Conservation (phyloP, 2,113 vertebrate genomes). For the Sialia sialis region DNA sequence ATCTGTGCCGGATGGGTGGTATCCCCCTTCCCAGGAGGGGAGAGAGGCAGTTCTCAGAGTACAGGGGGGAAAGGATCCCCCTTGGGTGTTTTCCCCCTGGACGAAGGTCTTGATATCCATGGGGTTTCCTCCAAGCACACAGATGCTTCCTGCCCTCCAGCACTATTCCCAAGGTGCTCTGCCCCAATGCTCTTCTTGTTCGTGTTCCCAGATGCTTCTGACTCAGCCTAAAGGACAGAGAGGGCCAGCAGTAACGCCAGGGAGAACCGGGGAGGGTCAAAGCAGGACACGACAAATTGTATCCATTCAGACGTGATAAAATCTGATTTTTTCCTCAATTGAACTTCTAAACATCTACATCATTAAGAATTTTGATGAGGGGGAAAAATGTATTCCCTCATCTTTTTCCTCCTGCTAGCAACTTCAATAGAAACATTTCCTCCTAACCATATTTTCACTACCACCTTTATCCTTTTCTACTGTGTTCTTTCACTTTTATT, state of each 20-base stretch:
- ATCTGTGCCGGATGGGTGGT: background rate
- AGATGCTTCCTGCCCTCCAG: background rate
- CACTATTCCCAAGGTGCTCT: background rate
- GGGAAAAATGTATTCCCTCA: background rate
- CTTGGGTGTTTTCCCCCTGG: background rate
- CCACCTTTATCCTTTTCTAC: background rate
- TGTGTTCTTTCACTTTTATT: background rate
- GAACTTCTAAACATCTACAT: background rate
- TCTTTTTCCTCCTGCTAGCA: background rate
- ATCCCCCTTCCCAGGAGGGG: rapidly evolving
- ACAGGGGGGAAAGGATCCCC: background rate
- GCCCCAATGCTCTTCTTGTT: background rate
- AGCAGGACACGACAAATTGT: background rate
- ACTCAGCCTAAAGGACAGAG: background rate
- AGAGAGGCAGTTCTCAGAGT: background rate
- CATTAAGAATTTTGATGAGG: background rate
- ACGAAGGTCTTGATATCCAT: background rate
- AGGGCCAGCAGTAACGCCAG: background rate
- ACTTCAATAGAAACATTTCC: background rate
- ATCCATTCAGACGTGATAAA: background rate
- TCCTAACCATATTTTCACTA: background rate
- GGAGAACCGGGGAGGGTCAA: background rate
- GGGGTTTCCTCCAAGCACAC: background rate
- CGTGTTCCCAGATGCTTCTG: background rate
- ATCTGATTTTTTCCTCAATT: background rate